These are phyloP conservation scores for Ferdinandea cuprea DNA, from an alignment of 2,888 invertebrate species.

Conservation along the genomic window DNA sequence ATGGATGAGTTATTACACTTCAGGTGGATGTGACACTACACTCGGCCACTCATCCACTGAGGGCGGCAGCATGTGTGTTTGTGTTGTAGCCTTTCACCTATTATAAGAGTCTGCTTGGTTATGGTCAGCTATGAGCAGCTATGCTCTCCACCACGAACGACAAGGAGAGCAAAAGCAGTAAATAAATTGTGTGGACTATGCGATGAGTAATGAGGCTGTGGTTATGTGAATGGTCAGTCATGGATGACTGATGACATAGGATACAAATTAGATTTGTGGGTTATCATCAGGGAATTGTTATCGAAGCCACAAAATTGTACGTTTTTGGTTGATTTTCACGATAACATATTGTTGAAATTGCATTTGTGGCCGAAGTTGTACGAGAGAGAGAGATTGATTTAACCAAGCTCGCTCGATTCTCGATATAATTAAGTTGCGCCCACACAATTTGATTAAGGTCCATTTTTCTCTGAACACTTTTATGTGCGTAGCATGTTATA, in stretches of 20 bases:
- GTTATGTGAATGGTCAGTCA: slow-evolving; percentile 57
- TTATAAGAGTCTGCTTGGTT: neutral
- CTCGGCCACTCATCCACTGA: slow-evolving; percentile 5
- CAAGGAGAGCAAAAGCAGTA: slow-evolving; percentile 6
- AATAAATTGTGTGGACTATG: slow-evolving; percentile 43
- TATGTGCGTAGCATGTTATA: no score
- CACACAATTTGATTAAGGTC: no score
- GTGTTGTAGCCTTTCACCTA: slow-evolving; percentile 12
- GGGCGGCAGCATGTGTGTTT: no score
- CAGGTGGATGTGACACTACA: slow-evolving; percentile 54
- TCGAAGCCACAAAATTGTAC: slow-evolving; percentile 5
- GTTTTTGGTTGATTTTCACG: slow-evolving; percentile 14
- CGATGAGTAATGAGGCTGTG: slow-evolving; percentile 64
- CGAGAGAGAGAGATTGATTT: neutral
- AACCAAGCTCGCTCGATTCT: neutral
- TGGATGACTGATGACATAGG: slow-evolving; percentile 59
- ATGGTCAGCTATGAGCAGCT: no score
- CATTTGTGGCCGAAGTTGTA: neutral
- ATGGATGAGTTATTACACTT: slow-evolving; percentile 63
- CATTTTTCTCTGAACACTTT: no score
- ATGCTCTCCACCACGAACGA: slow-evolving; percentile 1
- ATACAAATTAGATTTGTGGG: slow-evolving; percentile 67
- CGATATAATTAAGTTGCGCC: neutral
- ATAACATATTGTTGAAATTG: neutral
- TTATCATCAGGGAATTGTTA: slow-evolving; percentile 47